Base-by-base conservation (phyloP, 2,113 vertebrate genomes). In the Bos indicus region DNA sequence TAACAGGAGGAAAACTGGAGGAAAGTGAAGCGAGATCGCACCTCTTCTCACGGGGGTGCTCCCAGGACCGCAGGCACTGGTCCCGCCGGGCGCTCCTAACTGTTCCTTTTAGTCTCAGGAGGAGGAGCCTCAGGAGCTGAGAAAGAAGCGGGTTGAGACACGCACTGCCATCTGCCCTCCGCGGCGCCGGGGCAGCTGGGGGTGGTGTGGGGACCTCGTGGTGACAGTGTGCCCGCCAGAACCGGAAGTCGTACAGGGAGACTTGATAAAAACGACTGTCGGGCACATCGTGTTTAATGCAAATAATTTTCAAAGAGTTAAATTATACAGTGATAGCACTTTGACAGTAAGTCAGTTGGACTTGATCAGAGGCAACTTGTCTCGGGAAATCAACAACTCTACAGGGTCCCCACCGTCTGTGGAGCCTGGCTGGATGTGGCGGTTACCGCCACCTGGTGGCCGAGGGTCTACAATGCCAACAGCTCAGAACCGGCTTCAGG, bases 361-460 rank as follows among this genome's bases (percentile, higher is more conserved):
- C 30, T 48, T 7, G 8, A 26, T 40, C 8, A 5, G 46, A 52
- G 43, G 12, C 46, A 6, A 0, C 15, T 12, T 1, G 7, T 12
- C 52, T 23, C 7, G 2, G 0, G 40, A 33, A 60, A 1, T 6
- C 14, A 15, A 6, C 19, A 3, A 0, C 1, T 8, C 3, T 4
- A 0, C 1, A 9, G 28, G 17, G 30, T 10, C 30, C 0, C 25
- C 36, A 0, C 2, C 1, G 0, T 13, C 0, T 1, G 4, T 1
- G 25, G 16, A 2, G 2, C 23, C 16, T 3, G 56, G n/a, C 5
- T 3, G 28, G 16, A 7, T 2, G 12, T 7, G 57, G 51, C 23
- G 1, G 1, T 16, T 6, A 17, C 36, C 10, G 46, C 91, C 96
- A 33, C 77, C 88, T 93, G 80, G 93, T 56, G 88, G 88, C 90